These are phyloP conservation scores for Nomada ruficornis DNA, from an alignment of 2,888 invertebrate species.

Conservation along the genomic window DNA sequence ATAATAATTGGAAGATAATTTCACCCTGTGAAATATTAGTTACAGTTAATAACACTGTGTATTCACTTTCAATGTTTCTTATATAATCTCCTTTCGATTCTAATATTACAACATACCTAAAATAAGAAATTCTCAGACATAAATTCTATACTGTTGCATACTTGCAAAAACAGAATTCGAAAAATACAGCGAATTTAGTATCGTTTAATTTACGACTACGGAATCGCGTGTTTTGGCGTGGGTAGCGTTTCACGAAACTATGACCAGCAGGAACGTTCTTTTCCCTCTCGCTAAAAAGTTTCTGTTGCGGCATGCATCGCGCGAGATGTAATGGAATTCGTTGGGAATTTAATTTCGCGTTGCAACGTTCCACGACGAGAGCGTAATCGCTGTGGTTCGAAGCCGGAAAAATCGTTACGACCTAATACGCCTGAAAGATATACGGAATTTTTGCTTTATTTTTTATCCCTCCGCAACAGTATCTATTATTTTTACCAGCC, in stretches of 20 bases:
- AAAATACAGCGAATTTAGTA: conserved; percentile 9
- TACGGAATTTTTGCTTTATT: conserved; percentile 13
- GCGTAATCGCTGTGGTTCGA: conserved; percentile 36
- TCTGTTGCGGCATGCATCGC: conserved; percentile 38
- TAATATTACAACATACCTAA: neutral
- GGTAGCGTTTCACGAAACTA: conserved; percentile 28
- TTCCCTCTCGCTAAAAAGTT: conserved; percentile 44
- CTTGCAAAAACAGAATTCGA: neutral
- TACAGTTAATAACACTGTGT: neutral
- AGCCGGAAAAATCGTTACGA: conserved; percentile 50
- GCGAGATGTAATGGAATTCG: conserved; percentile 67
- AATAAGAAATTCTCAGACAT: neutral
- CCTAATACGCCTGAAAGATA: conserved; percentile 53
- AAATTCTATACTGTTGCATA: neutral
- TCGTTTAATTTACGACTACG: conserved; percentile 40
- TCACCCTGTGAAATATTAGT: neutral
- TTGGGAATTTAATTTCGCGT: conserved; percentile 68
- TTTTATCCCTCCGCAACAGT: neutral
- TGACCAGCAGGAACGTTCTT: conserved; percentile 36
- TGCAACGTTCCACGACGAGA: conserved; percentile 45
- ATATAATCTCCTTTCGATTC: neutral
- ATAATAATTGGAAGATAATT: neutral
- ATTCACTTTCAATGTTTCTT: neutral
- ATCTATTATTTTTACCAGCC: conserved; percentile 1
- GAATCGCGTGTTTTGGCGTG: conserved; percentile 17